Base-by-base conservation (phyloP, 2,797 vertebrate species). In the Margarornis squamiger region DNA sequence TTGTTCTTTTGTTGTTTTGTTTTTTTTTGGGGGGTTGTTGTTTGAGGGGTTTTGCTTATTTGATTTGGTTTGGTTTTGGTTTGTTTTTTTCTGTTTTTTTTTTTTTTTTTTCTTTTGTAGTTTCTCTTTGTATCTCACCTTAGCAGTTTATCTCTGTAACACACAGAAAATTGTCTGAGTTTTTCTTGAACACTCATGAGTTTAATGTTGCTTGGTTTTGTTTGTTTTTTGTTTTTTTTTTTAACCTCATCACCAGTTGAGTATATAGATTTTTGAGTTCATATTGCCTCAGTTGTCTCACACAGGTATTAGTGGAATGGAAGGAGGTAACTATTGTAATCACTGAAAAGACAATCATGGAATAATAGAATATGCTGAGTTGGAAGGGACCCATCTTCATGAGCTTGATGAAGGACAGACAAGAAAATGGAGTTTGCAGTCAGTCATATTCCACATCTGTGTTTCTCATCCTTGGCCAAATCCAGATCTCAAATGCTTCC, bases 131-230 rank as follows among this genome's bases (percentile, higher is more conserved):
- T 65, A 14, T 68, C 36, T 30, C 8, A 34, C 2, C 2, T 29
- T 63, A 39, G 3, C 13, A 22, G 3, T 52, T 45, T 74, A 38
- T 36, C 12, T 38, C 27, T 68, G 7, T 41, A 55, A 1, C 5
- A 18, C 30, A 34, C 4, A 36, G 4, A 11, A 74, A 38, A 19
- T 8, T 5, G 4, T 57, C 12, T 17, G 9, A 66, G 2, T 36
- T 22, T 22, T 57, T 67, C 46, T 57, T 17, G 6, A 74, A 43
- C 6, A 46, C 19, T 43, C 77, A 32, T 10, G 3, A 22, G 19
- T 6, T 3, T 0, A 45, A 23, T 5, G 2, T 1, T 39, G n/a
- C n/a, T n/a, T n/a, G n/a, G n/a, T 65, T 67, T n/a, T 26, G 7
- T 49, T 45, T 3, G 10, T n/a, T n/a, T n/a, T n/a, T n/a, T n/a